Conservation (phyloP, 2,797 vertebrate genomes). For the Sebastolobus alascanus region DNA sequence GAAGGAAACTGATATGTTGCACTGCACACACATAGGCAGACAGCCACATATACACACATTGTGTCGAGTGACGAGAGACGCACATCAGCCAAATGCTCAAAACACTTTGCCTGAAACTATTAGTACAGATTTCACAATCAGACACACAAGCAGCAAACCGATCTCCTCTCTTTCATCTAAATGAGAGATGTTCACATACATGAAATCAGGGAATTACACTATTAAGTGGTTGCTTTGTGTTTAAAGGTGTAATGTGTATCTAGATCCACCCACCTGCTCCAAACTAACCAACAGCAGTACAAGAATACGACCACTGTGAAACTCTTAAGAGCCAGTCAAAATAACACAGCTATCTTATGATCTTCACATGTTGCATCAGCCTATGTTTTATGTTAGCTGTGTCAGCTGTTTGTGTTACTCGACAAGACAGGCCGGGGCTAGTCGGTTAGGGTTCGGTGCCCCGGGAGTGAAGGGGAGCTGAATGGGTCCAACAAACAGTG, state of each 20-base stretch:
- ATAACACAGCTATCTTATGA: too few relatives aligned
- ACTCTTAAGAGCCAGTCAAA: too few relatives aligned
- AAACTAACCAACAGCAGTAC: too few relatives aligned
- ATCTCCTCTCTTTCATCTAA: slow-evolving; percentile 4
- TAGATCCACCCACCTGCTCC: too few relatives aligned
- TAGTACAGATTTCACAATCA: neutral
- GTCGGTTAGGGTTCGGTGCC: too few relatives aligned
- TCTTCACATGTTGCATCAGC: too few relatives aligned
- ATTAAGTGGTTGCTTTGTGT: neutral
- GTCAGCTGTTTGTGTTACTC: too few relatives aligned
- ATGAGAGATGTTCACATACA: slow-evolving; percentile 1
- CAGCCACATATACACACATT: neutral
- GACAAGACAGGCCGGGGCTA: too few relatives aligned
- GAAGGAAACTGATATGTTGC: neutral
- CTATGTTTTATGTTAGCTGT: too few relatives aligned
- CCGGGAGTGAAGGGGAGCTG: too few relatives aligned
- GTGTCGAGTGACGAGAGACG: neutral
- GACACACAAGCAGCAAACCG: neutral
- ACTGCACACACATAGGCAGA: neutral
- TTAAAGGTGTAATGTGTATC: neutral
- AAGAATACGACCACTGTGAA: too few relatives aligned
- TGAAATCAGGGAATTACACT: neutral
- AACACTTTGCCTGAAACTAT: slow-evolving; percentile 7
- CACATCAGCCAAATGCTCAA: neutral
- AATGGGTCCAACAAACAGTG: too few relatives aligned